Base-by-base conservation (phyloP, 2,797 vertebrate genomes). In the Sylvilagus floridanus region DNA sequence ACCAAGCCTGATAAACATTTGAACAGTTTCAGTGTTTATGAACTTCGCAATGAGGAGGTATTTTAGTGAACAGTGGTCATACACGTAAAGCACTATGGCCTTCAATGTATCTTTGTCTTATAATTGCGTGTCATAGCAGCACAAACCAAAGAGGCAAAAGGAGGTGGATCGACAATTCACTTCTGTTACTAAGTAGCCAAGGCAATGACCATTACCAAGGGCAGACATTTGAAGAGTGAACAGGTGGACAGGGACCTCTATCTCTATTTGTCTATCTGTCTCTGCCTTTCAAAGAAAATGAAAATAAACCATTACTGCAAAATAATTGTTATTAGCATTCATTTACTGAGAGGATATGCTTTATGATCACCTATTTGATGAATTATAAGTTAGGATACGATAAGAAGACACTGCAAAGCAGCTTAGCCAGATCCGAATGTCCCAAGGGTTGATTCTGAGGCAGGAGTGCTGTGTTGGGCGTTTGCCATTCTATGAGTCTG, bases 51-150 rank as follows among this genome's bases (percentile, higher is more conserved):
- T 81, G 83, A 37, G 90, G 93, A 7, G 83, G 32, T 5, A 81
- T 37, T 28, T 71, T 79, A 26, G 47, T 84, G 30, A 84, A 97
- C 94, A 96, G 88, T 94, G 66, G 76, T 85, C 89, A 90, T 62
- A 92, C 37, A 12, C 37, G n/a, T 28, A 91, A 6, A 87, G 30
- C 54, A 71, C 22, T 94, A 30, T 52, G 76, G 94, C 4, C 42
- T 57, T 89, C 16, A 90, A 57, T 88, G 86, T 96, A 76, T 86
- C 84, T 77, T 95, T 52, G 72, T 96, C 95, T 76, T 95, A 37
- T 60, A 84, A 82, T 71, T 89, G 26, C 9, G 60, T 24, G 21
- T 0, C 10, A 32, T 19, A 73, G 0, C n/a, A 17, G 28, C 14
- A 79, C 79, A 95, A 95, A 75, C 12, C 16, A 72, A 69, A 88